Conservation (phyloP, 2,113 vertebrate species). For the Varanus komodoensis region DNA sequence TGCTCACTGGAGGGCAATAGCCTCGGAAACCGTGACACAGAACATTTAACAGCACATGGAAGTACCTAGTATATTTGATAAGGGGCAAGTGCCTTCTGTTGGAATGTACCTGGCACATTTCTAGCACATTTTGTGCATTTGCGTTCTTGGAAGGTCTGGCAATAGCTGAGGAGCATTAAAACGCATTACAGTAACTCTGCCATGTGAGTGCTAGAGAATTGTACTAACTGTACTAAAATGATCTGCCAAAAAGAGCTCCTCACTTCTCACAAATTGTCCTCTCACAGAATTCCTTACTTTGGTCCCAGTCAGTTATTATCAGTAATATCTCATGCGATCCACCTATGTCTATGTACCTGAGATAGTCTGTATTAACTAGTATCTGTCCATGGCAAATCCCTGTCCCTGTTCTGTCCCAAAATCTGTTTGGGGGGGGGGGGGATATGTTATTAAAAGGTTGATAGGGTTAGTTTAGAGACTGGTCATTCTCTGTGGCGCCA, state of each 20-base stretch:
- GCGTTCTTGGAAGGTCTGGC: conserved; percentile 17
- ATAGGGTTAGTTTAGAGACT: not conserved
- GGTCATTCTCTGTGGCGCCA: not conserved
- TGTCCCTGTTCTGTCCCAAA: not conserved
- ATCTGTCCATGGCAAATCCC: not conserved
- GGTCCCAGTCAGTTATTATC: not conserved
- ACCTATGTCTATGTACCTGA: not conserved
- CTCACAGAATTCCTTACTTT: not conserved
- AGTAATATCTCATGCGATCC: not conserved
- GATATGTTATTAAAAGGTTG: not conserved
- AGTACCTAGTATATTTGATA: not conserved
- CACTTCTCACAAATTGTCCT: not conserved
- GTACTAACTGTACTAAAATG: not conserved
- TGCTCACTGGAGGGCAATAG: no score
- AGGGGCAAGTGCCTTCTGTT: conserved; percentile 1
- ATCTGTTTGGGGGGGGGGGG: not conserved
- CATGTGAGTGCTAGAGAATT: not conserved
- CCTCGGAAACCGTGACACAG: not conserved
- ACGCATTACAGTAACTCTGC: conserved; percentile 16
- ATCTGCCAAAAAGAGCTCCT: not conserved
- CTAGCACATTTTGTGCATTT: conserved; percentile 8
- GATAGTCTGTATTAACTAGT: not conserved
- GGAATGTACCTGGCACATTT: not conserved
- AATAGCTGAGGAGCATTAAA: conserved; percentile 38
- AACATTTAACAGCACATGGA: not conserved